These are phyloP conservation scores for Troides aeacus DNA, from an alignment of 2,888 invertebrate species.

Conservation along the genomic window DNA sequence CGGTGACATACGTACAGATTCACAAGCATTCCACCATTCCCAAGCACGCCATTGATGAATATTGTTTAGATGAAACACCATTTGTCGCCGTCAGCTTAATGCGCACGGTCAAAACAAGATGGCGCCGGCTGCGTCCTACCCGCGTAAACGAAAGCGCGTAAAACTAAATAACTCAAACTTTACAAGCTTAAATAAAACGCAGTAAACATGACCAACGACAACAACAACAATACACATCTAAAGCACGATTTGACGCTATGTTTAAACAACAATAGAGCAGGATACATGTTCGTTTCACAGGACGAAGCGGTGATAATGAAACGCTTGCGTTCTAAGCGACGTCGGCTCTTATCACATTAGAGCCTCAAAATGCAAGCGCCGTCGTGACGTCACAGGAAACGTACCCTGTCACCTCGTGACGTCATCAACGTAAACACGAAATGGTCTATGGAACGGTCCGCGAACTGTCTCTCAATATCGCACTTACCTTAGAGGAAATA, in stretches of 20 bases:
- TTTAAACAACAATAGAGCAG: slow-evolving; percentile 44
- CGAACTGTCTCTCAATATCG: slow-evolving; percentile 33
- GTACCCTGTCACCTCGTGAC: slow-evolving; percentile 9
- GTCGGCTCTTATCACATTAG: neutral
- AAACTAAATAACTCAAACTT: no score
- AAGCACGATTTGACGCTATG: no score
- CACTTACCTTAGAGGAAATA: slow-evolving; percentile 88
- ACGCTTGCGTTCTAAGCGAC: slow-evolving; percentile 30
- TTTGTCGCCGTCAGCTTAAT: neutral
- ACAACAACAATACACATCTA: no score
- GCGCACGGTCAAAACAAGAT: slow-evolving; percentile 7
- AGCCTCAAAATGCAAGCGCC: slow-evolving; percentile 18
- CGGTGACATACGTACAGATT: neutral
- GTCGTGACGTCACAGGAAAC: slow-evolving; percentile 22
- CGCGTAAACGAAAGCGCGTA: no score
- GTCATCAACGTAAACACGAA: slow-evolving; percentile 12
- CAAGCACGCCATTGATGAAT: neutral
- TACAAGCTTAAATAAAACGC: no score
- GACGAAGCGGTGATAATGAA: slow-evolving; percentile 51
- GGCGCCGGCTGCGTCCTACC: neutral
- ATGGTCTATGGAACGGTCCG: slow-evolving; percentile 25
- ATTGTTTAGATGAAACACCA: neutral
- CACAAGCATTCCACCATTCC: neutral
- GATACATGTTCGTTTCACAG: slow-evolving; percentile 54
- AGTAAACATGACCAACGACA: no score